Evolutionary conservation across 2,797 vertebrate species (phyloP), one percentile per base, ranked within the genome.

Genomic region (Acipenser transmontanus): DNA sequence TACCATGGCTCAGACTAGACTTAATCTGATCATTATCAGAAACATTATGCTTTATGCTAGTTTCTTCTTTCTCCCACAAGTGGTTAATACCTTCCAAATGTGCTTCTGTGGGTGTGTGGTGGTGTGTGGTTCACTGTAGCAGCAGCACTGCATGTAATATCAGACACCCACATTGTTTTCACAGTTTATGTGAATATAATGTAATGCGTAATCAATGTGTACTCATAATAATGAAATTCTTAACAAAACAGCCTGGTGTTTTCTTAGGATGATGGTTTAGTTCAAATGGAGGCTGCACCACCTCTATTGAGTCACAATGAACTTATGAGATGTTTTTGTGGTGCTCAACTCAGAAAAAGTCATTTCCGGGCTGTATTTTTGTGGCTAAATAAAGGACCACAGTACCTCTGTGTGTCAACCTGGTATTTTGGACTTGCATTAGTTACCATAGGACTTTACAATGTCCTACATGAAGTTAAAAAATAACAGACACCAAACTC

Each of bases 51-150:
- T 34, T 89, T 88, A 77, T 71, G 84, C 74, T 85, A 73, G 65
- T 65, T 63, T 68, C 69, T 65, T 70, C 34, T 49, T 63, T 66
- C 62, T 70, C 69, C 68, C 74, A 71, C 65, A 61, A 65, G 56
- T 49, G 79, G 76, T 75, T 88, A 89, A 87, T 87, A 77, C 77
- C 72, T 77, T 82, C 84, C 84, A 89, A 88, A 87, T 88, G 85
- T 82, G 66, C 5, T 14, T 59, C 14, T 14, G 49, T 14, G 51
- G 7, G 64, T 14, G 7, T 50, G 10, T 71, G 65, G 67, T 67
- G 62, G 72, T 70, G 17, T 12, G 11, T 61, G 62, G 70, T 69
- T 74, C 78, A 75, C 78, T 83, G 72, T 68, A 71, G 71, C 67
- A 57, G 74, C 71, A 34, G 63, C 68, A 74, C 76, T 79, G 47